Evolutionary conservation across 53 echinoderm and acorn worm species (phyloP).

Genomic region (Arbacia lixula): DNA sequence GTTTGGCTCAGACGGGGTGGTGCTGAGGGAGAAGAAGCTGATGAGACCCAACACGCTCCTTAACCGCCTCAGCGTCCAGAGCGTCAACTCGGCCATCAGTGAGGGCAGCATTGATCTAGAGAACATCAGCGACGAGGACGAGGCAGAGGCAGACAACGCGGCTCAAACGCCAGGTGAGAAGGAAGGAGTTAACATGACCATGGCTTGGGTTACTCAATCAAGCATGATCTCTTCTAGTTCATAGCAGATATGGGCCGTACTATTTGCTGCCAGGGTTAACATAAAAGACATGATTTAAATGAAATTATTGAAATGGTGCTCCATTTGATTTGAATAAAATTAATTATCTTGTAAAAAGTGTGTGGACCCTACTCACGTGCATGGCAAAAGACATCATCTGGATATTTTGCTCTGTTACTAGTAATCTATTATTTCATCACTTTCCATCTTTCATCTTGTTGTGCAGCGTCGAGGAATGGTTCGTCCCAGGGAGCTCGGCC

Average conservation of each 20-base stretch:
- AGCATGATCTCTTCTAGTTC: no score
- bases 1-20: slow-evolving; percentile 9
- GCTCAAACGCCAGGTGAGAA: slow-evolving; percentile 1
- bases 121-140: slow-evolving; percentile 51
- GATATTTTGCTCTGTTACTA: no score
- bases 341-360: no score
- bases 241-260: no score
- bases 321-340: no score
- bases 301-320: no score
- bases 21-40: slow-evolving; percentile 50
- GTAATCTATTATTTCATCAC: no score
- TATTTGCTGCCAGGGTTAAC: no score
- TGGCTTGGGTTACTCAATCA: no score
- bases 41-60: slow-evolving; percentile 29
- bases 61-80: slow-evolving; percentile 55
- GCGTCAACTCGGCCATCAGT: slow-evolving; percentile 39
- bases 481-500: slow-evolving; percentile 42
- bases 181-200: background rate
- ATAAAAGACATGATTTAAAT: no score
- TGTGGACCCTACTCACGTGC: no score
- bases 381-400: no score
- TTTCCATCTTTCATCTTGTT: background rate
- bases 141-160: slow-evolving; percentile 41
- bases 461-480: background rate
- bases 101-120: slow-evolving; percentile 55